Evolutionary conservation across 2,113 vertebrate species (phyloP).

Genomic region (Saccopteryx leptura): DNA sequence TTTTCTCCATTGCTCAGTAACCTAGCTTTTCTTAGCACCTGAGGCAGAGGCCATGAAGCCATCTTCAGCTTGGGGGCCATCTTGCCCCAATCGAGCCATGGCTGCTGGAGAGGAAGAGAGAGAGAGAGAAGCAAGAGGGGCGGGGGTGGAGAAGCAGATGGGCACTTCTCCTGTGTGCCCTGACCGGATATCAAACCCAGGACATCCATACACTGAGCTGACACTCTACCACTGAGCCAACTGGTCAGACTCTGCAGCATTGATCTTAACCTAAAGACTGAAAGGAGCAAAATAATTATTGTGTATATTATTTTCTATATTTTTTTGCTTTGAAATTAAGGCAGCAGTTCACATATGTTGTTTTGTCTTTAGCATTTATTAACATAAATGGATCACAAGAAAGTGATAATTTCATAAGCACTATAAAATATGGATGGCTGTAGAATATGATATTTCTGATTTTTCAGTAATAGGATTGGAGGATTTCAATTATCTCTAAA

Average conservation of each 20-base stretch:
- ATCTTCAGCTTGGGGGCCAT: too few relatives aligned
- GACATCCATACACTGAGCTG: too few relatives aligned
- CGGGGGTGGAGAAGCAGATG: too few relatives aligned
- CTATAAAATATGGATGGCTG: background rate
- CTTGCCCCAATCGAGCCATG: too few relatives aligned
- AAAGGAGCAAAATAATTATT: background rate
- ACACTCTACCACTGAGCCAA: too few relatives aligned
- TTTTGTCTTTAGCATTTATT: conserved; percentile 45
- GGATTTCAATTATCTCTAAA: conserved; percentile 21
- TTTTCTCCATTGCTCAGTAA: too few relatives aligned
- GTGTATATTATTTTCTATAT: background rate
- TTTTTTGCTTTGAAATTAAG: conserved; percentile 16
- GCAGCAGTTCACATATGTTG: background rate
- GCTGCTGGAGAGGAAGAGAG: too few relatives aligned
- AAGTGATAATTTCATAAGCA: conserved; percentile 2
- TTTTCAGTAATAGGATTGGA: background rate
- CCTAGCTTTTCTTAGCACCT: too few relatives aligned
- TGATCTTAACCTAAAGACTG: background rate
- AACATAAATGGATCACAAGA: conserved; percentile 2
- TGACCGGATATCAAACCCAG: too few relatives aligned
- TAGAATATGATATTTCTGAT: background rate
- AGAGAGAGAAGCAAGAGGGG: too few relatives aligned
- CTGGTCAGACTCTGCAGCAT: background rate
- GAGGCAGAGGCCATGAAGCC: too few relatives aligned
- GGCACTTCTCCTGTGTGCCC: too few relatives aligned